Evolutionary conservation across 2,797 vertebrate genomes (phyloP).

Genomic region (Anableps anableps): DNA sequence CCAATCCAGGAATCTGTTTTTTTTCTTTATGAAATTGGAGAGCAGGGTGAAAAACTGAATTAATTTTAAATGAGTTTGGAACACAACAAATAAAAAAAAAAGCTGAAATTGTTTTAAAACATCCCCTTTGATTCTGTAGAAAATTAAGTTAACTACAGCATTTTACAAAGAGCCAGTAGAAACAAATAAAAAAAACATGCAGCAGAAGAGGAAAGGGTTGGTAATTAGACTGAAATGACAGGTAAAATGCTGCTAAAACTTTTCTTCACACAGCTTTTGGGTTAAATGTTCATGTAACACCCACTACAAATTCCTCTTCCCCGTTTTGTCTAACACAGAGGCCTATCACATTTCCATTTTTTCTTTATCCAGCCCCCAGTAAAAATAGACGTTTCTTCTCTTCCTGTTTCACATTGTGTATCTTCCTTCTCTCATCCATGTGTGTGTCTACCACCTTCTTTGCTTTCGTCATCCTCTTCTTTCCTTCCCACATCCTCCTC

Average conservation of each 20-base stretch:
- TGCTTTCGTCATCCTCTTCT: slow-evolving; percentile 54
- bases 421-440: slow-evolving; percentile 54
- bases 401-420: slow-evolving; percentile 38
- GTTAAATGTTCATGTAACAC: slow-evolving; percentile 48
- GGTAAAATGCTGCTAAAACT: slow-evolving; percentile 50
- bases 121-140: neutral
- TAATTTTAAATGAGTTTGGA: neutral
- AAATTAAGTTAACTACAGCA: neutral
- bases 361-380: slow-evolving; percentile 39
- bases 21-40: neutral
- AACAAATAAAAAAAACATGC: neutral
- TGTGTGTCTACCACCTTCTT: slow-evolving; percentile 51
- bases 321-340: slow-evolving; percentile 46
- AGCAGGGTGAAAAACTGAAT: neutral
- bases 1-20: neutral
- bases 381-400: slow-evolving; percentile 73
- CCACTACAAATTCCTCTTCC: slow-evolving; percentile 44
- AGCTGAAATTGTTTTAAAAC: neutral
- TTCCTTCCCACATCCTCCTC: slow-evolving; percentile 55
- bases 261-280: slow-evolving; percentile 61
- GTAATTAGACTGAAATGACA: slow-evolving; percentile 7
- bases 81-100: neutral
- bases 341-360: slow-evolving; percentile 60
- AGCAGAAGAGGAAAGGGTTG: neutral
- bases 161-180: neutral